Percentiles rank a stretch among this genome's conserved stretches.
Evolutionary conservation across 2,113 vertebrate genomes (phyloP).

Genomic region (Mionectes macconnelli): DNA sequence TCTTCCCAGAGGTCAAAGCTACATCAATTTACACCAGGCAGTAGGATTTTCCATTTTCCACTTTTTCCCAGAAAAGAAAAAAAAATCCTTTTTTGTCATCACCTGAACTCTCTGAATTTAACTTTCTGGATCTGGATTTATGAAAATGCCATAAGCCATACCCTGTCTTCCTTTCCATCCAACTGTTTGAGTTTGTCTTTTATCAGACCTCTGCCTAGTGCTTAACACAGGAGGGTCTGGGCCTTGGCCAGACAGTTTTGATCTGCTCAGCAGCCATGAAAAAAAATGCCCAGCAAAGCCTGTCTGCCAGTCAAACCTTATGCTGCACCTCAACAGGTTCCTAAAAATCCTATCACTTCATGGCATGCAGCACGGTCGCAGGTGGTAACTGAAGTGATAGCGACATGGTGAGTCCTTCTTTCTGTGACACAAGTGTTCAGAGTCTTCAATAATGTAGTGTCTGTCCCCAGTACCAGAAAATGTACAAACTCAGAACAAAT

Average conservation of each 20-base stretch:
- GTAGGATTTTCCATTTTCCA: not conserved
- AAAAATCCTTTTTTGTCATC: not conserved
- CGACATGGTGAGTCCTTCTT: not conserved
- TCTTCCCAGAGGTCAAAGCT: not conserved
- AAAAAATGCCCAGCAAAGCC: not conserved
- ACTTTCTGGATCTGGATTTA: not conserved
- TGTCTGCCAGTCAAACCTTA: not conserved
- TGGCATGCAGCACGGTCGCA: not conserved
- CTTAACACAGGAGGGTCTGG: not conserved
- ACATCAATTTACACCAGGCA: not conserved
- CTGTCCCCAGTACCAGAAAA: not conserved
- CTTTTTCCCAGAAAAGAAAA: not conserved
- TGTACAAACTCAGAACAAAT: not conserved
- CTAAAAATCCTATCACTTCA: not conserved
- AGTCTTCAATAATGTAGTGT: not conserved
- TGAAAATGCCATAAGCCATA: not conserved
- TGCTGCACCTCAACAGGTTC: not conserved
- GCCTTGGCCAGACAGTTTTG: not conserved
- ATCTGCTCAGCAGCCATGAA: not conserved
- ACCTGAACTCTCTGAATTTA: not conserved
- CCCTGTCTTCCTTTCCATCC: not conserved
- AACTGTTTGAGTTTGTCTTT: not conserved
- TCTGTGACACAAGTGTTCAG: not conserved
- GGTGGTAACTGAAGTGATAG: not conserved
- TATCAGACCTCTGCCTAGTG: not conserved